Evolutionary conservation across 2,113 vertebrate species (phyloP).

Genomic region (Rhineura floridana): DNA sequence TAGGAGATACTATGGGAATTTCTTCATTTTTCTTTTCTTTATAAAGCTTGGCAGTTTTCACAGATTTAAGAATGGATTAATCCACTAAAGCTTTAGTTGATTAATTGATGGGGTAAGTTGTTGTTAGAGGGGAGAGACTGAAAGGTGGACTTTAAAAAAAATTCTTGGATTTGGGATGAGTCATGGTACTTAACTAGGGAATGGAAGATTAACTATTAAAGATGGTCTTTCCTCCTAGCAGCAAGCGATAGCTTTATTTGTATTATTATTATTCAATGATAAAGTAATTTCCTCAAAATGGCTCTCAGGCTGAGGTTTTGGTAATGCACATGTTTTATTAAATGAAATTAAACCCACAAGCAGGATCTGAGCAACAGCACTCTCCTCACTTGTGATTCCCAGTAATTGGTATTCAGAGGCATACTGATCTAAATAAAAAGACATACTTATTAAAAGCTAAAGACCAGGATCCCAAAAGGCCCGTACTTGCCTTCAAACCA

Average conservation of each 20-base stretch:
- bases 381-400: too few species aligned
- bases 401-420: too few species aligned
- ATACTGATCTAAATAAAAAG: neutral
- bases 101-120: neutral
- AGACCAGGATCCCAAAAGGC: neutral
- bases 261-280: neutral
- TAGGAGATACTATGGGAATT: neutral
- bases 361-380: neutral
- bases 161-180: neutral
- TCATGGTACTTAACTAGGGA: neutral
- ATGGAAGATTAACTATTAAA: neutral
- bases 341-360: neutral
- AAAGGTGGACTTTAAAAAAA: neutral
- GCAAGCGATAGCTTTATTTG: neutral
- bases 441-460: neutral
- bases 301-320: neutral
- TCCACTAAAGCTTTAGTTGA: neutral
- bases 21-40: neutral
- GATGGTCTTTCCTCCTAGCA: neutral
- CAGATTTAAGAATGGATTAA: neutral
- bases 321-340: neutral
- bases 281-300: constrained; percentile 1
- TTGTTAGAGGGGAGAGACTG: neutral
- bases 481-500: neutral
- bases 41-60: neutral